A percentile compares a stretch with the other conserved stretches of the same genome.
These are phyloP conservation scores for Oscheius sp. DNA, from an alignment of 2,888 invertebrate species.

Conservation along the genomic window DNA sequence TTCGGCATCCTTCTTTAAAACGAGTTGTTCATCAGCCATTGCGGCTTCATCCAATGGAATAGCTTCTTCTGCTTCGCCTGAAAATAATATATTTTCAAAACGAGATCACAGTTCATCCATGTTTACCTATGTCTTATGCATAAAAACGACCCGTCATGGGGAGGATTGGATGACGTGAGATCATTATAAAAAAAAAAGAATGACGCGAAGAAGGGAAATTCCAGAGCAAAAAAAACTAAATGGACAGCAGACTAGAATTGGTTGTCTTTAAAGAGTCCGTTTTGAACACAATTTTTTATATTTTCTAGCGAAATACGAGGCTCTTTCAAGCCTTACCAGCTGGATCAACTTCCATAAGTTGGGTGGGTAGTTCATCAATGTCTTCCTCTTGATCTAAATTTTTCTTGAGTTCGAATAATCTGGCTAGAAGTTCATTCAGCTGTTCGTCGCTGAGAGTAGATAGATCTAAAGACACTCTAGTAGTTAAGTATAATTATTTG, in stretches of 20 bases:
- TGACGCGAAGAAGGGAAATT: neutral
- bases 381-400: slow-evolving; percentile 25
- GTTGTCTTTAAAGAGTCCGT: too few relatives aligned
- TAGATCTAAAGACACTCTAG: slow-evolving; percentile 38
- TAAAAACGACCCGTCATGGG: neutral
- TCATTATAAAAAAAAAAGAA: neutral
- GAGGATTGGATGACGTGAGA: too few relatives aligned
- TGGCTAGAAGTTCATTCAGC: slow-evolving; percentile 32
- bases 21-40: slow-evolving; percentile 29
- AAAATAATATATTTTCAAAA: slow-evolving; percentile 3
- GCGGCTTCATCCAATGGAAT: slow-evolving; percentile 48
- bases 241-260: too few relatives aligned
- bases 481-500: slow-evolving; percentile 36
- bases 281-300: too few relatives aligned
- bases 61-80: slow-evolving; percentile 53
- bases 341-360: slow-evolving; percentile 9
- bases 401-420: slow-evolving; percentile 24
- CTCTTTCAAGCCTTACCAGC: too few relatives aligned
- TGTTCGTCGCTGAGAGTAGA: slow-evolving; percentile 42
- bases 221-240: too few relatives aligned
- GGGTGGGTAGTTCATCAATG: too few relatives aligned
- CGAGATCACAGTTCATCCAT: neutral
- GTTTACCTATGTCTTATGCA: neutral
- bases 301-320: too few relatives aligned
- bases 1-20: slow-evolving; percentile 68